Evolutionary conservation across 2,888 invertebrate genomes (phyloP).

Genomic region (Chymomyza caudatula): DNA sequence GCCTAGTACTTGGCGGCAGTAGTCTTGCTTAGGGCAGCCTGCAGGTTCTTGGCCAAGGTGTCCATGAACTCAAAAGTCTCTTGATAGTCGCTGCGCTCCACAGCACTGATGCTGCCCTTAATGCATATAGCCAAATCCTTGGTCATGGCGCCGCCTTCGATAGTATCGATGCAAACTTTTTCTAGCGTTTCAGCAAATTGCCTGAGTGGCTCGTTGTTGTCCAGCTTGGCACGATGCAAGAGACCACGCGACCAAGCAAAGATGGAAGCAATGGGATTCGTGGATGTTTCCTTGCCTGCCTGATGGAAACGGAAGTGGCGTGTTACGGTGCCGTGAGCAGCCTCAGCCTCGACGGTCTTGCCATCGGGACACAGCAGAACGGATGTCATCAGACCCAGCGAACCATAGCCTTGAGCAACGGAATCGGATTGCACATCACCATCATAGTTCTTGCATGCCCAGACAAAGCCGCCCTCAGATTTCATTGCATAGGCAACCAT

Average conservation of each 20-base stretch:
- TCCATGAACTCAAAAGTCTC: constrained; percentile 98
- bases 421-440: constrained; percentile 99
- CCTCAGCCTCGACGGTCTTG: constrained; percentile 98
- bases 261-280: constrained; percentile 99
- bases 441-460: constrained; percentile 99
- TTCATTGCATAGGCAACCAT: constrained; percentile 99
- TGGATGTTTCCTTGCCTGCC: constrained; percentile 98
- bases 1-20: constrained; percentile 52
- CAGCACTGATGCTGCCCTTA: constrained; percentile 92
- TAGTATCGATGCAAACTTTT: constrained; percentile 94
- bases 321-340: constrained; percentile 98
- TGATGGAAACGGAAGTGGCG: constrained; percentile 93
- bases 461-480: constrained; percentile 98
- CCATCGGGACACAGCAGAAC: constrained; percentile 98
- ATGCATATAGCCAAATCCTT: constrained; percentile 99
- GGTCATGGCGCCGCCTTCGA: constrained; percentile 96
- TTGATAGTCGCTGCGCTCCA: constrained; percentile 88
- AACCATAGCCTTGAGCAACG: constrained; percentile 97
- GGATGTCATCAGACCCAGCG: constrained; percentile 98
- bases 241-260: constrained; percentile 99
- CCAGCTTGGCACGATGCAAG: constrained; percentile 95
- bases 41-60: constrained; percentile 94
- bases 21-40: constrained; percentile 56
- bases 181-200: constrained; percentile 93
- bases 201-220: constrained; percentile 87